Evolutionary conservation across 2,113 vertebrate genomes (phyloP).

Genomic region (Hypocryptadius cinnamomeus): DNA sequence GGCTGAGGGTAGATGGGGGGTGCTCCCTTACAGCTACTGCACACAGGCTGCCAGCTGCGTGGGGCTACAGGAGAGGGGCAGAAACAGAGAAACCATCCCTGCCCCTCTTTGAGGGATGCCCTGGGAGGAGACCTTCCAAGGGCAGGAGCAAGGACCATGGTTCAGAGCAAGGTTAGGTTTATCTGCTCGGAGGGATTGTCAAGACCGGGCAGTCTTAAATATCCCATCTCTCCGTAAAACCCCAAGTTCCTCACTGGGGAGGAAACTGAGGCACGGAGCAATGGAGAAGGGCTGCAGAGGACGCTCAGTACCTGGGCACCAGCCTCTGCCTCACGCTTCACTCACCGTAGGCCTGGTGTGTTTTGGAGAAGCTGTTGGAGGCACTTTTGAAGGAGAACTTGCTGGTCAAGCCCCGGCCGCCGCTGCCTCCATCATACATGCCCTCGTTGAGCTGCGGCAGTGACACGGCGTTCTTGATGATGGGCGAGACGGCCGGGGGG

Average conservation of each 20-base stretch:
- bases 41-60: background rate
- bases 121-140: background rate
- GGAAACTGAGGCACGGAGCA: background rate
- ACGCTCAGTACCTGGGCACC: background rate
- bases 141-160: background rate
- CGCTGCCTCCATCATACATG: slow-evolving; percentile 39
- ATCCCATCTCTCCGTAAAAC: background rate
- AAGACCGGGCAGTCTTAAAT: background rate
- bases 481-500: slow-evolving; percentile 83
- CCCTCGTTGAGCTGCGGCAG: slow-evolving; percentile 84
- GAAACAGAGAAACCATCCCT: background rate
- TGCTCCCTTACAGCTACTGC: background rate
- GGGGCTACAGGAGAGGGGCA: background rate
- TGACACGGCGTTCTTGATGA: slow-evolving; percentile 93
- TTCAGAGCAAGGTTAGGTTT: background rate
- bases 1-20: background rate
- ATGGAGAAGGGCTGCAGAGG: background rate
- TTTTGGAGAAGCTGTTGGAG: slow-evolving; percentile 71
- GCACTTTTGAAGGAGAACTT: slow-evolving; percentile 74
- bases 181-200: background rate
- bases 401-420: slow-evolving; percentile 48
- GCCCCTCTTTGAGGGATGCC: background rate
- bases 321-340: accelerated
- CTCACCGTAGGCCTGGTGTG: slow-evolving; percentile 82
- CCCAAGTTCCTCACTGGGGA: background rate